Conservation (phyloP, 2,113 vertebrate species). For the Ophthalmolycus amberensis region DNA sequence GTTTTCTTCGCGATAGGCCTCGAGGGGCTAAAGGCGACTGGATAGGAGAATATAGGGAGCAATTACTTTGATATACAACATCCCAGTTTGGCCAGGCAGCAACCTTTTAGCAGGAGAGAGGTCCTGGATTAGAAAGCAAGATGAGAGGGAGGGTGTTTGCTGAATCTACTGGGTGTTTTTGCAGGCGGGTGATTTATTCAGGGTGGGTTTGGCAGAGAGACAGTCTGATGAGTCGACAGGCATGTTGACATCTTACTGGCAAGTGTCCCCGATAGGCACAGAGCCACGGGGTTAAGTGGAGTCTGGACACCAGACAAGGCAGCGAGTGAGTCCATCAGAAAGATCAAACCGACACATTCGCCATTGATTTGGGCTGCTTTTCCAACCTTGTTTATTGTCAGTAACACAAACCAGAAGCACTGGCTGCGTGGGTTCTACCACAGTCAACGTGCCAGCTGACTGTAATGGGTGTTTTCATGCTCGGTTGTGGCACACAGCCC, state of each 20-base stretch:
- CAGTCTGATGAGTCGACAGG: background rate
- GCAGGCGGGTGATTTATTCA: background rate
- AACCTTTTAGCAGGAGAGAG: background rate
- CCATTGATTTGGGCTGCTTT: background rate
- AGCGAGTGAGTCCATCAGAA: background rate
- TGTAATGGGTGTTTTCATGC: conserved; percentile 33
- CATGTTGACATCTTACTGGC: background rate
- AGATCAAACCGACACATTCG: background rate
- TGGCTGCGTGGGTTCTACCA: conserved; percentile 6
- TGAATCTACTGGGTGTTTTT: background rate
- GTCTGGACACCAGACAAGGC: background rate
- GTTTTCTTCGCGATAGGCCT: conserved; percentile 20
- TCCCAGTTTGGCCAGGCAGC: conserved; percentile 14
- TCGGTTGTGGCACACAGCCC: background rate
- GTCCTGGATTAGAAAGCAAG: background rate
- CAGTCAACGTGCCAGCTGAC: conserved; percentile 21
- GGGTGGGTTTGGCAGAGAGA: background rate
- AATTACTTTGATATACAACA: conserved; percentile 44
- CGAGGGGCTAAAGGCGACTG: background rate
- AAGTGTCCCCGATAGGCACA: too few species aligned
- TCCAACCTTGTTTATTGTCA: conserved; percentile 12
- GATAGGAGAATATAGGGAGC: conserved; percentile 12
- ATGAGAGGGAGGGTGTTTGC: background rate
- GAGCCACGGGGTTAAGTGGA: background rate
- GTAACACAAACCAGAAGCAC: conserved; percentile 28